Base-by-base conservation (phyloP, 30 jellyfish, hydroid and myxozoan species). In the Chironex yamaguchii region DNA sequence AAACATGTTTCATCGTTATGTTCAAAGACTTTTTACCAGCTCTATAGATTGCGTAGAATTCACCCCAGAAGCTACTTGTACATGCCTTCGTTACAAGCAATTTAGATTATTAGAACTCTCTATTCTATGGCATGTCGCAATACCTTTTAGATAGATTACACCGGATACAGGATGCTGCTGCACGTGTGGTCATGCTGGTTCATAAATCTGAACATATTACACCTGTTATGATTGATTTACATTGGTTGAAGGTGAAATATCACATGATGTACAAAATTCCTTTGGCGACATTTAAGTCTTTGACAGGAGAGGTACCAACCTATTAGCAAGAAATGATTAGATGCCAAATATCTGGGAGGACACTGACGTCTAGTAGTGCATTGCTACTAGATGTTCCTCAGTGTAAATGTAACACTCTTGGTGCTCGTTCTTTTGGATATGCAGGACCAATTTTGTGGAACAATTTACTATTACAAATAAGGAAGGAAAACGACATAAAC, bases 81-180 rank as follows among this genome's bases (percentile, higher is more conserved):
- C 86, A 36, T 48, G 86, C 86, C 4, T 72, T 72, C 1, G 0
- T 72, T 35, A 79, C 90, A 52, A 53, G 78, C 82, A 52, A 79
- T 34, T 20, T 58, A 17, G 84, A 79, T 62, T 76, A 51, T 53
- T 76, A 79, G 79, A 76, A 76, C 62, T 42, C 89, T 28, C 52
- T 76, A 30, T 52, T 79, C 13, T 79, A 79, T 62, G 90, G 90
- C 73, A 62, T 79, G 82, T 70, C 90, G 31, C 81, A 58, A 68
- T 62, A 79, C 74, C 71, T 53, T 0, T 62, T 62, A 31, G 82
- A 79, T 34, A 54, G 30, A 54, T 34, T 79, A 34, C 90, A 79
- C 35, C 70, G 74, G 63, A 35, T 79, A 4, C 90, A 53, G 82
- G 63, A 62, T 79, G 84, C 90, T 54, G 90, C 84, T 34, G 90